phyloP scores from a whole-genome alignment of 1,140 invertebrate genomes.

The Drosophila prosaltans region DNA sequence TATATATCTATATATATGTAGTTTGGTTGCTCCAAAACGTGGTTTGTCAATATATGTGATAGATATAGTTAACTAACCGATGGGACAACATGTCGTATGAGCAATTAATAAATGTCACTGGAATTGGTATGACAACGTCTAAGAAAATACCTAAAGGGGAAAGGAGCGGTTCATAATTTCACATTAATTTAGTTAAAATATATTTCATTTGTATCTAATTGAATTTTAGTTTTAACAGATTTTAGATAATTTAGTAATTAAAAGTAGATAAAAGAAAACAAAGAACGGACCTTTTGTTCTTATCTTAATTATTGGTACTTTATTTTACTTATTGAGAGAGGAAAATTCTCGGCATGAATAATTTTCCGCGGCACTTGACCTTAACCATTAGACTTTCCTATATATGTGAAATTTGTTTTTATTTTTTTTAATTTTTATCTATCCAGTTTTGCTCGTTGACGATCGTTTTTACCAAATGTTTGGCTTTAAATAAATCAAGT shows the following conservation, averaged over 20 bases:
- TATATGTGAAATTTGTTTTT: neutral
- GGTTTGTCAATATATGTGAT: conserved; percentile 5
- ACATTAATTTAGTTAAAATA: no score
- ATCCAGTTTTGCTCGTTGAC: conserved; percentile 4
- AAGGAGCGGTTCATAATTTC: neutral
- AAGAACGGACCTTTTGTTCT: no score
- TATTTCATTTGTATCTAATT: no score
- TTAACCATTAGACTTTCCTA: conserved; percentile 14
- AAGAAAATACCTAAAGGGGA: neutral
- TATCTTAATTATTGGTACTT: no score
- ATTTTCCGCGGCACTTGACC: conserved; percentile 14
- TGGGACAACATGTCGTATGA: conserved; percentile 4
- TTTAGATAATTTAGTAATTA: no score
- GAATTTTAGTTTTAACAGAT: no score
- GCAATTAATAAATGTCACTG: conserved; percentile 11
- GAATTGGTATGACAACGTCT: neutral
- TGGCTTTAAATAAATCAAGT: conserved; percentile 76
- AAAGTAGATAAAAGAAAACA: no score
- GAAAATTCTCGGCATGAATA: neutral
- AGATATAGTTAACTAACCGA: neutral
- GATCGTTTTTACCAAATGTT: conserved; percentile 62
- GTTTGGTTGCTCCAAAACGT: neutral
- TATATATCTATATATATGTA: conserved; percentile 37
- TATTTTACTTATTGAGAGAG: no score
- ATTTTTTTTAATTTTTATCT: conserved; percentile 40